phyloP scores from a whole-genome alignment of 2,113 vertebrate genomes.

The Sceloporus tristichus region DNA sequence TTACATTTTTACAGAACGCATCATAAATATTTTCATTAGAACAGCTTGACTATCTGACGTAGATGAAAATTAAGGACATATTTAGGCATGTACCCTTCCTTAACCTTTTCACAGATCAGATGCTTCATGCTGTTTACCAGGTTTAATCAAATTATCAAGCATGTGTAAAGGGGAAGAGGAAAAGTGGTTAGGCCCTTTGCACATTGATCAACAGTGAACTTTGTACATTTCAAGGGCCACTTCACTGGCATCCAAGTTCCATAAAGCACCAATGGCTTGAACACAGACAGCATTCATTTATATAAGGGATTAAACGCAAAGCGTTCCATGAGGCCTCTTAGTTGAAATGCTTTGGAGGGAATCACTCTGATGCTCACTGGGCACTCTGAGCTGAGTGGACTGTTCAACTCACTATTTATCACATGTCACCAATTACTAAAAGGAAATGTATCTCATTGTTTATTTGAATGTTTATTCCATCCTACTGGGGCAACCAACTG shows the following conservation, averaged over 20 bases:
- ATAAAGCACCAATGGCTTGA: background rate
- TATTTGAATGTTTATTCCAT: background rate
- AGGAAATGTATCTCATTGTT: background rate
- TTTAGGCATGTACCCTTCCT: conserved; percentile 36
- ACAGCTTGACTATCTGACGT: conserved; percentile 8
- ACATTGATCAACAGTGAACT: background rate
- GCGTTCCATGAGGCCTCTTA: background rate
- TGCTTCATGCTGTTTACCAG: conserved; percentile 21
- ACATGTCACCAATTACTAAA: background rate
- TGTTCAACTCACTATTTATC: too few species aligned
- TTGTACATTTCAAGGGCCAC: conserved; percentile 10
- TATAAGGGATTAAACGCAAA: background rate
- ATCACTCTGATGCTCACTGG: background rate
- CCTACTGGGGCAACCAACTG: background rate
- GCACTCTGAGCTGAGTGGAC: background rate
- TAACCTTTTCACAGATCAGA: conserved; percentile 16
- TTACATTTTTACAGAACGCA: conserved; percentile 29
- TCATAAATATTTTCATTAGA: conserved; percentile 35
- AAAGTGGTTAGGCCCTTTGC: background rate
- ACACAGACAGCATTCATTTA: background rate
- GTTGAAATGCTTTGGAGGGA: background rate
- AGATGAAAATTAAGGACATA: conserved; percentile 39
- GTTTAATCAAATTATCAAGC: conserved; percentile 25
- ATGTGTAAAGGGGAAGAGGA: background rate
- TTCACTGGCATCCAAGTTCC: background rate